Evolutionary conservation across 1,140 invertebrate genomes (phyloP), one percentile per base, ranked within the genome.

Genomic region (Globodera ellingtonae): DNA sequence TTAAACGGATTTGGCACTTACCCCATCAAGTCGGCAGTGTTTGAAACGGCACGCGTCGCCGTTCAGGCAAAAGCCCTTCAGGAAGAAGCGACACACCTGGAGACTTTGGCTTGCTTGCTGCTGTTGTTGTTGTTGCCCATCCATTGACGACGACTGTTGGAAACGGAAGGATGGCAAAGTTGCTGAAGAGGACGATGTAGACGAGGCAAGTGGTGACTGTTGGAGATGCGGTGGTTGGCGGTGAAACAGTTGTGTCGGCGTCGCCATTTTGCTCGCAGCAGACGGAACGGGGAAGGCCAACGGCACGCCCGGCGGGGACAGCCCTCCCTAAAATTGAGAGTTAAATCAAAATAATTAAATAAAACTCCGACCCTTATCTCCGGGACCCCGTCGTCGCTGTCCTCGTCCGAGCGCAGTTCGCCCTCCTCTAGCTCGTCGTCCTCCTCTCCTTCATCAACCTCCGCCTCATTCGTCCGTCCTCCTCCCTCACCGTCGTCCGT

Each of bases 1-100:
- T 9, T 52, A 52, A 52, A 9, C 50, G 5, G 0, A 52, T 67
- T 67, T 7, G 35, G 9, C 67, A 35, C 35, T 35, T 10, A 47
- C 67, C 9, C 9, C 35, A 44, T 35, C 46, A 8, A 10, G 13
- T 2, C 62, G 46, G 44, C 56, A 50, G 46, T 77, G 75, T 13
- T 46, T 24, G 47, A 77, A 77, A 24, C 75, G 75, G 48, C 77
- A 79, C 35, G 65, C 10, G 44, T 72, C 79, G 10, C 79, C 79
- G 69, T 80, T 80, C 15, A 70, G 52, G 52, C 79, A 80, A 75
- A 66, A 73, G 3, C 72, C 72, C 18, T 66, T 48, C 5, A 77
- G 7, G 65, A 67, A 77, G 13, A 69, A 77, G 24, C 75, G 52
- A n/a, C 75, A 77, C 47, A 77, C 18, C 13, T 77, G 59, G 48